These are phyloP conservation scores for Isaurus tuberculatus DNA, from an alignment of 92 coral and sea anemone species.

Conservation along the genomic window DNA sequence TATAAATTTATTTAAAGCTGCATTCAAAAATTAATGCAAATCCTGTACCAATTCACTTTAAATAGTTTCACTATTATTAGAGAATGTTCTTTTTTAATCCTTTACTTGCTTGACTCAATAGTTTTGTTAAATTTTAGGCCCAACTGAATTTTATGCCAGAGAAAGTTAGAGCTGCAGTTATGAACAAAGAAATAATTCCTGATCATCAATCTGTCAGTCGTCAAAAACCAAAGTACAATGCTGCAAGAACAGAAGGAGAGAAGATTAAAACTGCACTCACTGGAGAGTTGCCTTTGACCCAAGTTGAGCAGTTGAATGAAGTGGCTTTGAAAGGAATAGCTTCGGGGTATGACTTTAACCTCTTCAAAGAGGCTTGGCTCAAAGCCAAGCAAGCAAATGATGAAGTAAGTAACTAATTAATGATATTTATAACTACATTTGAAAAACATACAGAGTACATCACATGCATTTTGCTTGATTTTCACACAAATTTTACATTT, in stretches of 20 bases:
- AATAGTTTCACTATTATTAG: too few species aligned
- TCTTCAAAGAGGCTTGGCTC: constrained; percentile 91
- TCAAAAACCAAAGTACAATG: constrained; percentile 37
- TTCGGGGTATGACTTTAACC: constrained; percentile 77
- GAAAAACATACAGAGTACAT: too few species aligned
- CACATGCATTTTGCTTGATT: neutral
- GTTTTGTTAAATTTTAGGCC: constrained; percentile 5
- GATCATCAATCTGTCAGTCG: constrained; percentile 31
- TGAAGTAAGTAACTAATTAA: constrained; percentile 75
- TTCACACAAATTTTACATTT: neutral
- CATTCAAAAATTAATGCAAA: too few species aligned
- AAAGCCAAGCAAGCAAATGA: constrained; percentile 90
- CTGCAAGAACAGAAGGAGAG: constrained; percentile 23
- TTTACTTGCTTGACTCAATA: neutral
- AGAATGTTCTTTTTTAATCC: neutral
- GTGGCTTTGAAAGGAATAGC: constrained; percentile 77
- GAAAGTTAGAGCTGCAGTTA: constrained; percentile 79
- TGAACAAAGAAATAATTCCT: constrained; percentile 74
- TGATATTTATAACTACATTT: too few species aligned
- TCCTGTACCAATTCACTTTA: too few species aligned
- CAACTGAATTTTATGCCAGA: constrained; percentile 82
- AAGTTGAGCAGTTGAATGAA: constrained; percentile 81
- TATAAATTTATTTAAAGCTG: too few species aligned
- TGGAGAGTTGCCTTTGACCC: constrained; percentile 34
- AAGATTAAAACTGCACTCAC: constrained; percentile 16